Percentiles rank a stretch among this genome's conserved stretches.
These are phyloP conservation scores for fruit fly (Drosophila melanogaster) DNA, from an alignment of 1,140 invertebrate genomes.

Conservation along the genomic window Release_6_plus_ISO1_MT NC_004354.4:1673001-1673500, in stretches of 20 bases:
- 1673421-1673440: slow-evolving; percentile 30
- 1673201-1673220: slow-evolving; percentile 9
- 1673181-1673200: slow-evolving; percentile 8
- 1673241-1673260: neutral
- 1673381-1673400: slow-evolving; percentile 67
- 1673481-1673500: slow-evolving; percentile 15
- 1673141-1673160: slow-evolving; percentile 72
- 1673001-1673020: neutral
- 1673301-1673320: slow-evolving; percentile 27
- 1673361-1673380: slow-evolving; percentile 47
- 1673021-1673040: neutral
- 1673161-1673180: slow-evolving; percentile 67
- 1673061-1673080: slow-evolving; percentile 18
- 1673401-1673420: slow-evolving; percentile 41
- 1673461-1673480: slow-evolving; percentile 31
- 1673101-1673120: slow-evolving; percentile 81
- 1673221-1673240: slow-evolving; percentile 1
- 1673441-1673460: slow-evolving; percentile 46
- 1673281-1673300: neutral
- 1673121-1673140: slow-evolving; percentile 73
- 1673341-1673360: slow-evolving; percentile 5
- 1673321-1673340: slow-evolving; percentile 11
- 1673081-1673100: slow-evolving; percentile 30
- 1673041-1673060: neutral
- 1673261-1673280: slow-evolving; percentile 4